Percentiles rank a stretch among this genome's conserved stretches.
phyloP scores from a whole-genome alignment of 92 coral and sea anemone genomes.

The Parazoanthus atlanticus region DNA sequence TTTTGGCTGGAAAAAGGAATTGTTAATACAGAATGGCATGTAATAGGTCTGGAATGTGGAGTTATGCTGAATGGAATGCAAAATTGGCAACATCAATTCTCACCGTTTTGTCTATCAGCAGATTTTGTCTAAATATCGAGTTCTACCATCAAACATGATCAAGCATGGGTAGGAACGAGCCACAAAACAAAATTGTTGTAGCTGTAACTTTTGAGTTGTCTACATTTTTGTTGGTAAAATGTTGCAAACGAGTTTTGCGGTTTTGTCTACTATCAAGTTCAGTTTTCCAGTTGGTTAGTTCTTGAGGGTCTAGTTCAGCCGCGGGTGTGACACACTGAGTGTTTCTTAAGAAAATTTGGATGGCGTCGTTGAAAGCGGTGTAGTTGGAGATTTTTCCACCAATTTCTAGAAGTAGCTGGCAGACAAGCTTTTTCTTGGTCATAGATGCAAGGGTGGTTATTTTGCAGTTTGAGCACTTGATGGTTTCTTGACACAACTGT shows the following conservation, averaged over 20 bases:
- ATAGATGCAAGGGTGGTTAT: neutral
- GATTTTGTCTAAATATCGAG: too few species aligned
- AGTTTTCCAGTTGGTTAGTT: conserved; percentile 15
- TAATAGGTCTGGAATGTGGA: too few species aligned
- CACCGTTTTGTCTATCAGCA: too few species aligned
- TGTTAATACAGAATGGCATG: too few species aligned
- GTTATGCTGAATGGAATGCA: too few species aligned
- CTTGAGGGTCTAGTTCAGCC: conserved; percentile 6
- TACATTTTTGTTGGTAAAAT: conserved; percentile 15
- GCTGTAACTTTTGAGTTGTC: neutral
- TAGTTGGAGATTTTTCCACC: neutral
- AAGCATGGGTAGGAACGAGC: too few species aligned
- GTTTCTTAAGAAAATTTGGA: conserved; percentile 38
- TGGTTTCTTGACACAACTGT: conserved; percentile 28
- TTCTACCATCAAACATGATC: too few species aligned
- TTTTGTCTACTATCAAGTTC: conserved; percentile 35
- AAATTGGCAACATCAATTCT: too few species aligned
- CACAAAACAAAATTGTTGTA: conserved; percentile 3
- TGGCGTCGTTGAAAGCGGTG: conserved; percentile 43
- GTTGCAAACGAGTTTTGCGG: conserved; percentile 20
- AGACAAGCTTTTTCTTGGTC: neutral
- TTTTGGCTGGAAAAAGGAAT: too few species aligned
- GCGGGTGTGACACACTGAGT: conserved; percentile 6
- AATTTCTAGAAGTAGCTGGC: conserved; percentile 15
- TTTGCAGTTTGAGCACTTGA: conserved; percentile 6